These are phyloP conservation scores for Dicycla oo DNA, from an alignment of 2,888 invertebrate species.

Conservation along the genomic window DNA sequence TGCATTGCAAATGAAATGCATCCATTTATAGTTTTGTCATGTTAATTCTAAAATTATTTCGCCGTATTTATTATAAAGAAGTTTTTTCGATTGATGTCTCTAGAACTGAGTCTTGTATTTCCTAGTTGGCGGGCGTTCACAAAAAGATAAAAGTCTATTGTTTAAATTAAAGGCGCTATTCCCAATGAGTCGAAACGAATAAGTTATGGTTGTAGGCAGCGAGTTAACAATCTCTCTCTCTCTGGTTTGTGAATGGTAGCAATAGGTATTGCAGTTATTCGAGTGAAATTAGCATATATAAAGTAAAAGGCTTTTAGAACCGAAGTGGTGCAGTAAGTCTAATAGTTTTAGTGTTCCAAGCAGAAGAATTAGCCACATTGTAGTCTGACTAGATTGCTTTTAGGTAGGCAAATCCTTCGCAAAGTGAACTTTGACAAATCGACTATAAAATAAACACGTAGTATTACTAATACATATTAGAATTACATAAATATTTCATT, in stretches of 20 bases:
- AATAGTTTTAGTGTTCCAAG: background rate
- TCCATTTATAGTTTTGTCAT: slow-evolving; percentile 11
- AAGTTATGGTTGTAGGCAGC: slow-evolving; percentile 40
- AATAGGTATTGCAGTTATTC: slow-evolving; percentile 24
- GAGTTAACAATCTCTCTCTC: slow-evolving; percentile 46
- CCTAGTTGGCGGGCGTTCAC: slow-evolving; percentile 21
- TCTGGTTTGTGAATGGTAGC: slow-evolving; percentile 37
- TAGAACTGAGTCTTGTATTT: slow-evolving; percentile 29
- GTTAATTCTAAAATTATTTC: slow-evolving; percentile 12
- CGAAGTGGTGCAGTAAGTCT: background rate
- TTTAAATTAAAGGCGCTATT: slow-evolving; percentile 29
- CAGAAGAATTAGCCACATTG: background rate
- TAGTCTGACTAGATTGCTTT: background rate
- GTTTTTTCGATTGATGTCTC: slow-evolving; percentile 11
- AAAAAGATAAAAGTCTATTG: slow-evolving; percentile 50
- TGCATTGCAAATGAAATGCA: slow-evolving; percentile 41
- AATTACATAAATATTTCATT: slow-evolving; percentile 44
- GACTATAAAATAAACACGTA: background rate
- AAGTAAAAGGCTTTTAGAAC: background rate
- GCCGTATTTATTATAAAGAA: slow-evolving; percentile 11
- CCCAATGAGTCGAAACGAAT: slow-evolving; percentile 40
- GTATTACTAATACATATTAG: slow-evolving; percentile 16
- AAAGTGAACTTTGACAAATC: background rate
- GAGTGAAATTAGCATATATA: slow-evolving; percentile 15
- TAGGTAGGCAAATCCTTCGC: background rate